phyloP scores from a whole-genome alignment of 2,888 invertebrate species.

The Cephus runcator region DNA sequence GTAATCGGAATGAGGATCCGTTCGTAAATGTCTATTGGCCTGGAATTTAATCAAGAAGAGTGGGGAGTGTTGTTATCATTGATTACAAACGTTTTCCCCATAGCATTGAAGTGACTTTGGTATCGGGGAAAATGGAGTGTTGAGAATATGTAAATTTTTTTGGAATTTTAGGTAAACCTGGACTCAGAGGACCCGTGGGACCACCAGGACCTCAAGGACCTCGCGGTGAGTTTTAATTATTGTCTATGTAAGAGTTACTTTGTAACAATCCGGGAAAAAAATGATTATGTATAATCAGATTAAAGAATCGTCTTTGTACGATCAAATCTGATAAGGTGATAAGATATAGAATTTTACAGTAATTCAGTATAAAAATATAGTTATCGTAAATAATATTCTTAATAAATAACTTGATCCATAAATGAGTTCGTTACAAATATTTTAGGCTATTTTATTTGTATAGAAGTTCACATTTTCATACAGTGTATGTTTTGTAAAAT shows the following conservation, averaged over 20 bases:
- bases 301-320: too few species aligned
- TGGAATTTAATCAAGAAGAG: not conserved
- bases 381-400: too few species aligned
- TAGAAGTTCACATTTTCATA: too few species aligned
- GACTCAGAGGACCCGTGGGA: conserved; percentile 76
- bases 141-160: conserved; percentile 8
- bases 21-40: not conserved
- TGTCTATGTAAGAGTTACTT: not conserved
- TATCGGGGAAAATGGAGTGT: not conserved
- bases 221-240: conserved; percentile 66
- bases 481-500: too few species aligned
- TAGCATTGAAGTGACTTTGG: not conserved
- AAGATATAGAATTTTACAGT: too few species aligned
- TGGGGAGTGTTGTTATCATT: not conserved
- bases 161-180: conserved; percentile 72
- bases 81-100: not conserved
- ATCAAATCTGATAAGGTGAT: too few species aligned
- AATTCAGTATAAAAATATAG: too few species aligned
- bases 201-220: conserved; percentile 80
- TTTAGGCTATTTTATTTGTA: too few species aligned
- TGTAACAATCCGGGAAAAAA: too few species aligned
- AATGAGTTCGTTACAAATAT: too few species aligned
- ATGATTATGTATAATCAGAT: not conserved
- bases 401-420: too few species aligned
- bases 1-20: not conserved